Evolutionary conservation across 2,113 vertebrate species (phyloP).

Genomic region (Sapajus apella): DNA sequence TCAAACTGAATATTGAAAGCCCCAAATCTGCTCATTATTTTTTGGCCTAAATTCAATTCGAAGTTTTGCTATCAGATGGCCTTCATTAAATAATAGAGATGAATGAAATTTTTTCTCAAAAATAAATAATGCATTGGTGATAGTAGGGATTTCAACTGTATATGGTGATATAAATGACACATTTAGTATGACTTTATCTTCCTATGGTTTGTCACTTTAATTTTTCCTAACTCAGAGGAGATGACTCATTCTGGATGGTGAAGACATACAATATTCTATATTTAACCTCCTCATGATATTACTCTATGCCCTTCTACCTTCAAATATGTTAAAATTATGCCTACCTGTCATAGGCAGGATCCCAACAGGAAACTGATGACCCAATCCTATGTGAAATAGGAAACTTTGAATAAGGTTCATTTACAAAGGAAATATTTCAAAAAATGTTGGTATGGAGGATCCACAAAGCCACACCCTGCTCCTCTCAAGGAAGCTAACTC

Average conservation of each 20-base stretch:
- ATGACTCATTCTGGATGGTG: background rate
- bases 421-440: background rate
- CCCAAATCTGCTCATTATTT: background rate
- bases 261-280: background rate
- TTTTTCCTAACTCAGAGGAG: background rate
- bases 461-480: background rate
- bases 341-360: background rate
- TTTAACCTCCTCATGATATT: background rate
- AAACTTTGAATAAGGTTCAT: background rate
- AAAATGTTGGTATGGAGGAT: background rate
- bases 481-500: background rate
- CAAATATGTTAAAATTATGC: background rate
- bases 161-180: background rate
- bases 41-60: background rate
- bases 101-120: background rate
- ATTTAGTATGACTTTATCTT: background rate
- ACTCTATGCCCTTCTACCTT: background rate
- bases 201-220: background rate
- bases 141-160: background rate
- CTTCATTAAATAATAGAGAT: background rate
- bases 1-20: background rate
- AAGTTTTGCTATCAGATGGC: background rate
- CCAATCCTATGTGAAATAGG: background rate
- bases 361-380: background rate
- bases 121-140: background rate